Conservation (phyloP, 2,888 invertebrate genomes). For the Ochropleura leucogaster region DNA sequence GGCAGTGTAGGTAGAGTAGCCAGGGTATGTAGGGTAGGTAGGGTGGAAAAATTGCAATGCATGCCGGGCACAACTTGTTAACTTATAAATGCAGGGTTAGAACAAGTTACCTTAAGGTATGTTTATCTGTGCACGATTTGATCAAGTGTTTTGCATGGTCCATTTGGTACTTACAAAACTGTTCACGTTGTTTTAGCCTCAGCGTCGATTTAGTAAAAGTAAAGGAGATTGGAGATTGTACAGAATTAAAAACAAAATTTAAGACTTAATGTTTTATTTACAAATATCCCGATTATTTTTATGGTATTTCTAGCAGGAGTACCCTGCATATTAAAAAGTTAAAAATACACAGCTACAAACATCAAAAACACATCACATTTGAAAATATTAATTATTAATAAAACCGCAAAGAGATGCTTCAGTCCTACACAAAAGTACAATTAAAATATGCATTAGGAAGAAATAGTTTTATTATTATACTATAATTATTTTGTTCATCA, state of each 20-base stretch:
- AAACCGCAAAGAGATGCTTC: neutral
- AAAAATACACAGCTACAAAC: neutral
- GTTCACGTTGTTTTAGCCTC: too few relatives aligned
- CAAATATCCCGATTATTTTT: neutral
- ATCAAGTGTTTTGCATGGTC: too few relatives aligned
- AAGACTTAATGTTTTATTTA: neutral
- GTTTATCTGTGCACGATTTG: too few relatives aligned
- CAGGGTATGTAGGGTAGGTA: too few relatives aligned
- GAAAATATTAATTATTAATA: neutral
- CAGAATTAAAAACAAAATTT: neutral
- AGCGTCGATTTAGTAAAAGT: too few relatives aligned
- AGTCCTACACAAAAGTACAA: neutral
- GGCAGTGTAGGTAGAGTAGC: too few relatives aligned
- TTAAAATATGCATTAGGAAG: neutral
- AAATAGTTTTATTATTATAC: neutral
- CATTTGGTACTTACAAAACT: too few relatives aligned
- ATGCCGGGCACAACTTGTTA: too few relatives aligned
- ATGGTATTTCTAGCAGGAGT: neutral
- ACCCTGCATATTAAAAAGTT: neutral
- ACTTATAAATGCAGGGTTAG: too few relatives aligned
- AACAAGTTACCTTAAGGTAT: too few relatives aligned
- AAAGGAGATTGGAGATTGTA: too few relatives aligned
- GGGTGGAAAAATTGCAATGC: too few relatives aligned
- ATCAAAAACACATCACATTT: neutral
- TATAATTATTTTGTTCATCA: constrained; percentile 6